Base-by-base conservation (phyloP, 2,797 vertebrate species). In the Gorsachius magnificus region DNA sequence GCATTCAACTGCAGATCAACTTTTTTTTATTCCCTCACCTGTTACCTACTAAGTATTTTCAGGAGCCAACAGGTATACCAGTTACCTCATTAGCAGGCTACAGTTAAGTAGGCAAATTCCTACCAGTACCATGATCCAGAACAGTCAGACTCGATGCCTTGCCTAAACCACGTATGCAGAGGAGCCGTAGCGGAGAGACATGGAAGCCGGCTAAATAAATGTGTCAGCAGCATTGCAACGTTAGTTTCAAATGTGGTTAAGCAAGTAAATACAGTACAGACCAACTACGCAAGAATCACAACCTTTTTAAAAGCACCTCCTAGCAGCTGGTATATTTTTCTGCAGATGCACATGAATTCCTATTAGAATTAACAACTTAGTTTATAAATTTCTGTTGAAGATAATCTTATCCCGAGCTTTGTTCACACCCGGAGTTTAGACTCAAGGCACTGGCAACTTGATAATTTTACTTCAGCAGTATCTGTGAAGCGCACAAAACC, bases 141-240 rank as follows among this genome's bases (percentile, higher is more conserved):
- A 36, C 10, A 86, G 38, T 11, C 38, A 41, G 76, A 46, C 24
- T 45, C 29, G 51, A 63, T 45, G 48, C 48, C 22, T 17, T 19
- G 13, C 41, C 51, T 75, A 7, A 87, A 41, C 16, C 38, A n/a
- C 31, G 65, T 19, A 5, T 0, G 2, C n/a, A 77, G 33, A 66
- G 25, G 10, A 74, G 43, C 51, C 17, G 11, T 2, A 79, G 50
- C 24, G 0, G 1, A 70, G 57, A 15, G 18, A 8, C 11, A 22
- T 0, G 0, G 41, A 85, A 74, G 17, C 33, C 43, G 50, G 13
- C 36, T 48, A 36, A 65, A 10, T 11, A 24, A 12, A 3, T 4
- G 16, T 4, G 5, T 29, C 36, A 19, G 54, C 33, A 41, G 26
- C 76, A 51, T 9, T 48, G 19, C 26, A 89, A 51, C 16, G 36